Conservation (phyloP, 2,113 vertebrate species). For the Brachyistius frenatus region DNA sequence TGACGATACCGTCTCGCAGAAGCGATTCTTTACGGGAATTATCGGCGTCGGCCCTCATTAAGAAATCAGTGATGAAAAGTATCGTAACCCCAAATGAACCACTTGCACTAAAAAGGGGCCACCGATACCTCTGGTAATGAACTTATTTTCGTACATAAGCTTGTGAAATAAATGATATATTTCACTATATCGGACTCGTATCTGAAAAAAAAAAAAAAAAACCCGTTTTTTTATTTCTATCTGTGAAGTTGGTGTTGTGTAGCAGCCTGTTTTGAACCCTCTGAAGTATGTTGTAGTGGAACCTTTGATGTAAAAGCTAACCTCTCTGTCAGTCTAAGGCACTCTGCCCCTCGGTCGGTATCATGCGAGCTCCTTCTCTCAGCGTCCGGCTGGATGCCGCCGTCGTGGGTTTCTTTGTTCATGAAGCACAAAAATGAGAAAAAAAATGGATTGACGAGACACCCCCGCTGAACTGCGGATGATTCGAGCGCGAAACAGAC, state of each 20-base stretch:
- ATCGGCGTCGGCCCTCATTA: conserved; percentile 26
- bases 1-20: conserved; percentile 26
- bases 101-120: conserved; percentile 18
- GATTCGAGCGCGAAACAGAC: conserved; percentile 1
- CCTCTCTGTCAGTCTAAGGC: conserved; percentile 80
- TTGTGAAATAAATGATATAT: conserved; percentile 55
- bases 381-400: conserved; percentile 34
- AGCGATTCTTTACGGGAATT: conserved; percentile 30
- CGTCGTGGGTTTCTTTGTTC: conserved; percentile 57
- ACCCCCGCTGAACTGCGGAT: conserved; percentile 2
- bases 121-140: conserved; percentile 15
- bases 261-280: conserved; percentile 74
- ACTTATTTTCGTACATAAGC: conserved; percentile 33
- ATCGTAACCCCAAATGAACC: conserved; percentile 39
- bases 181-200: conserved; percentile 38
- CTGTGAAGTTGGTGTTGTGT: conserved; percentile 54
- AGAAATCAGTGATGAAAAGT: conserved; percentile 38
- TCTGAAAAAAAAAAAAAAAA: conserved; percentile 63
- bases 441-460: conserved; percentile 41
- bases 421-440: conserved; percentile 50
- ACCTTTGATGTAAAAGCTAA: conserved; percentile 38
- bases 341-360: conserved; percentile 74
- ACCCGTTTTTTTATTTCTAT: conserved; percentile 54
- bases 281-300: conserved; percentile 26
- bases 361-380: conserved; percentile 27